Evolutionary conservation across 2,888 invertebrate genomes (phyloP).

Genomic region (Meloe dianella): DNA sequence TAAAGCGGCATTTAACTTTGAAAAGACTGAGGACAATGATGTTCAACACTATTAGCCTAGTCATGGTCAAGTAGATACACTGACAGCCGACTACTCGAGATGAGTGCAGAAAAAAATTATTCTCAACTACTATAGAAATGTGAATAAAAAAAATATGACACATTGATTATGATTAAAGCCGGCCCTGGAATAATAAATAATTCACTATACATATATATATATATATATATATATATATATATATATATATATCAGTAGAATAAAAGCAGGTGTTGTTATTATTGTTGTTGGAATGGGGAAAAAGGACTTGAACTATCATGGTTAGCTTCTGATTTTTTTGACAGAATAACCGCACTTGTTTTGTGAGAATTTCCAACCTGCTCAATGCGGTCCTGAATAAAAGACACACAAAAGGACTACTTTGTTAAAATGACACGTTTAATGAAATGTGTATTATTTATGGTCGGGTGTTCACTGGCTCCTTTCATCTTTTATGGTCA

Average conservation of each 20-base stretch:
- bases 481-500: conserved; percentile 23
- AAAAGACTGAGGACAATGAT: conserved; percentile 45
- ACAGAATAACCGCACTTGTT: conserved; percentile 1
- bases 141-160: conserved; percentile 22
- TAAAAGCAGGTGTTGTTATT: conserved; percentile 9
- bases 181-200: conserved; percentile 5
- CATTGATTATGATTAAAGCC: conserved; percentile 30
- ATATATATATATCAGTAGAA: no score
- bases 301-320: conserved; percentile 8
- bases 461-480: conserved; percentile 33
- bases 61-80: conserved; percentile 39
- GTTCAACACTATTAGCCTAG: conserved; percentile 47
- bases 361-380: neutral
- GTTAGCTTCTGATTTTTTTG: conserved; percentile 8
- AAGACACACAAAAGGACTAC: conserved; percentile 50
- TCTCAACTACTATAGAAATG: neutral
- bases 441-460: conserved; percentile 55
- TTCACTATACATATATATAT: no score
- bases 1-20: conserved; percentile 43
- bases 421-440: conserved; percentile 54
- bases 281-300: conserved; percentile 10
- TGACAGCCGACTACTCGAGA: conserved; percentile 32
- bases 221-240: no score
- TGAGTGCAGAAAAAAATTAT: neutral
- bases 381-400: conserved; percentile 28